Evolutionary conservation across 2,888 invertebrate species (phyloP).

Genomic region (Acronicta psi): DNA sequence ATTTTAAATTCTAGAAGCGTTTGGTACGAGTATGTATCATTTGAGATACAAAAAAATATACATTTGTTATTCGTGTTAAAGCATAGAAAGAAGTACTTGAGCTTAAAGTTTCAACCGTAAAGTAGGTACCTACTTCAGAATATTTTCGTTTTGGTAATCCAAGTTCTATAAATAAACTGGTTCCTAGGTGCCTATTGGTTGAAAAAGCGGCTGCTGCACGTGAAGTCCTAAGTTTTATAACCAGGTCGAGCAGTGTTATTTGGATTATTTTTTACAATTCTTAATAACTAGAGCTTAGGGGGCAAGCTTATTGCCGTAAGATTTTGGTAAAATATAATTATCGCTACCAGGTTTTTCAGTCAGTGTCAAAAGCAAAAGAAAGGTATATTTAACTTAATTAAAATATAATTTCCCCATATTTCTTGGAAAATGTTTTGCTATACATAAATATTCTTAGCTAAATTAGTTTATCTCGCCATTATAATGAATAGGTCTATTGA

Average conservation of each 20-base stretch:
- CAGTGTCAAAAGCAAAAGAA: neutral
- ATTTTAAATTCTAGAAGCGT: constrained; percentile 61
- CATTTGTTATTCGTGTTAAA: constrained; percentile 52
- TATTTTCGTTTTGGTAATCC: no score
- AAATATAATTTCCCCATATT: constrained; percentile 12
- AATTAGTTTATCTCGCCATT: constrained; percentile 50
- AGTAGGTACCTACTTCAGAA: constrained; percentile 10
- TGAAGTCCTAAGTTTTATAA: no score
- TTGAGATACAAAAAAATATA: constrained; percentile 55
- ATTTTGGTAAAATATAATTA: no score
- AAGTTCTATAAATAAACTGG: no score
- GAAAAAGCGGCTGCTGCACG: no score
- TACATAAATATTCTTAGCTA: constrained; percentile 24
- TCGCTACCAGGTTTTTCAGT: neutral
- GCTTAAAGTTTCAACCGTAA: constrained; percentile 14
- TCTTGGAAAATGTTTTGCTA: constrained; percentile 17
- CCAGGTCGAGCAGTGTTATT: no score
- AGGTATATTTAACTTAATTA: neutral
- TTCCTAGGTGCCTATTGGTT: no score
- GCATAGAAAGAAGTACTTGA: constrained; percentile 61
- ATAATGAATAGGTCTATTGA: constrained; percentile 79
- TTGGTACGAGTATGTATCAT: constrained; percentile 45
- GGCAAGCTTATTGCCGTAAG: no score
- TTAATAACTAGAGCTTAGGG: no score
- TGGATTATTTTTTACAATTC: no score